Evolutionary conservation across 2,113 vertebrate genomes (phyloP), one percentile per base, ranked within the genome.

Genomic region (Scortum barcoo): DNA sequence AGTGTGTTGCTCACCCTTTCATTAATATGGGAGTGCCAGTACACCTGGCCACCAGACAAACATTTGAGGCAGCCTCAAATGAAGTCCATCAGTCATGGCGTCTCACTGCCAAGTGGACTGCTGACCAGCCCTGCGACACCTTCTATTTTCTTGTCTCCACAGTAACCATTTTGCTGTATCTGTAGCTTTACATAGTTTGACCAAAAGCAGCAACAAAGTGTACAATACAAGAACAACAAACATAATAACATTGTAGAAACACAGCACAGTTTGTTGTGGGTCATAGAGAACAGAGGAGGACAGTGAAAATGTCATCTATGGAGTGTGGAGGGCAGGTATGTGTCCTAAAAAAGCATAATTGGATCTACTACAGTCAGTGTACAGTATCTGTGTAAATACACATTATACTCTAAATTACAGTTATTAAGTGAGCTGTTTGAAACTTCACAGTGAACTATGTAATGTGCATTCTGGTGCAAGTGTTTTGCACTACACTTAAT

Each of bases 21-120:
- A 91, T 90, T 91, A 87, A 91, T 80, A 82, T 82, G 78, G 74
- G 58, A 63, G 67, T 56, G 68, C 20, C 78, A 68, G 80, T 88
- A 71, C 68, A 91, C 67, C 81, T 85, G 80, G 66, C 77, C 42
- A 61, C 71, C 81, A 81, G 72, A 80, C 65, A 78, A 56, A 80
- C 73, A 65, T 69, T 69, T 42, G 20, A 83, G 67, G 58, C 33
- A 50, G 61, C 33, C 51, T 72, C 30, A 80, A 76, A 85, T 71
- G 14, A 83, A 83, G 28, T 76, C 6, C 63, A 89, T 85, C 63
- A 75, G 33, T 89, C 72, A 60, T 44, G 17, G n/a, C 36, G 19
- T 76, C 68, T 88, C 58, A 68, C 36, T 75, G 24, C 28, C 83
- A 67, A 83, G 74, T 42, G 26, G 46, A 50, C 72, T 60, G 56